Base-by-base conservation (phyloP, 2,113 vertebrate genomes). In the Amblyopsis rosae region DNA sequence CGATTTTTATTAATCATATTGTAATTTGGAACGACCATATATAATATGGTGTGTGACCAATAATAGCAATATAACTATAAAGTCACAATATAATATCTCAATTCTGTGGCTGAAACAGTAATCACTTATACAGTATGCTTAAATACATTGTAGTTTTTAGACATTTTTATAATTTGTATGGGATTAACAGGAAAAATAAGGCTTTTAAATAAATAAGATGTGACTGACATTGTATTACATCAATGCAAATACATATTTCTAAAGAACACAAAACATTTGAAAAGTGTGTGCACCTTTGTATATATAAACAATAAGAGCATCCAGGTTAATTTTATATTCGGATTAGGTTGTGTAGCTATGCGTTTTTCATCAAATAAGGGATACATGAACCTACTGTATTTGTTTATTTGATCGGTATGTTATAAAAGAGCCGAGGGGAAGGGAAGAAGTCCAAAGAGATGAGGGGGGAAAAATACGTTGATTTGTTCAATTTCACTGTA, bases 401-500 rank as follows among this genome's bases (percentile, higher is more conserved):
- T 26, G 51, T n/a, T 12, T 26, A 19, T 9, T 45, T 50, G 46
- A 75, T 69, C n/a, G 15, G 12, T 15, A 59, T 12, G 57, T 12
- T 19, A 6, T 5, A 12, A 12, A 13, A 13, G 57, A 60, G 64
- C 6, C 50, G 61, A 26, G n/a, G 54, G 16, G 62, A 9, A 12
- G 56, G 69, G 15, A 33, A 53, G n/a, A 11, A 62, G 45, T 53
- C n/a, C 12, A 53, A 15, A 41, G 32, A 6, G 16, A 17, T 54
- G 58, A 48, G 12, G 1, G 35, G 59, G 62, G 67, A 62, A 26
- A 66, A 68, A 32, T 17, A 6, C 68, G 70, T 62, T 89, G 75
- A 82, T 83, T 85, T 76, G 75, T 73, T 76, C 78, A 81, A 67
- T 88, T 84, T 83, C 78, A 77, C 81, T 56, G 75, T 70, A 79